phyloP scores from a whole-genome alignment of 2,113 vertebrate species.

The Bubalus kerabau region DNA sequence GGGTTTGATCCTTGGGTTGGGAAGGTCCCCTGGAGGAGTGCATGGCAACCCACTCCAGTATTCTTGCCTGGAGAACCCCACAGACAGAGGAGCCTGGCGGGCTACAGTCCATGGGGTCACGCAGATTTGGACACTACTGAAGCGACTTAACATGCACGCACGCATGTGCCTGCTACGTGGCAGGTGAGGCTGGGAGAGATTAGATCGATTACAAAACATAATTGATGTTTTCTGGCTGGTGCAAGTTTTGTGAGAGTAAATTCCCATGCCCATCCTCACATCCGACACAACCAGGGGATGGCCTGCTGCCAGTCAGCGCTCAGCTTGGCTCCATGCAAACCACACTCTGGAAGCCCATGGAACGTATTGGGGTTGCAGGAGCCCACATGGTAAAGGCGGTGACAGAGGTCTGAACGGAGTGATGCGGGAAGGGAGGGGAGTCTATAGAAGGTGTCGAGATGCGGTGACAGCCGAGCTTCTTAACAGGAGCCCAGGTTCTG shows the following conservation, averaged over 20 bases:
- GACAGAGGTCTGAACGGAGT: not conserved
- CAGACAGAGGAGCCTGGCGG: not conserved
- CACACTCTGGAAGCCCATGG: not conserved
- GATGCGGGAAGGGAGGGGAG: not conserved
- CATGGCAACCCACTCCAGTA: not conserved
- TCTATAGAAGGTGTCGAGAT: not conserved
- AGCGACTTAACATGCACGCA: not conserved
- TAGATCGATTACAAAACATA: not conserved
- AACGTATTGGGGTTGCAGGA: not conserved
- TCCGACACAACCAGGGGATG: not conserved
- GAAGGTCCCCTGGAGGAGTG: not conserved
- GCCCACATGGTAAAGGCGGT: no score
- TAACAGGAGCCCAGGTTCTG: not conserved
- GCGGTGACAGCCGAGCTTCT: not conserved
- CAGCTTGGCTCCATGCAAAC: not conserved
- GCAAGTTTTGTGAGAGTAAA: not conserved
- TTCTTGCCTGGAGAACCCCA: not conserved
- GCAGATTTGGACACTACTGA: not conserved
- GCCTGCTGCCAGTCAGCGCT: not conserved
- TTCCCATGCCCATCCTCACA: not conserved
- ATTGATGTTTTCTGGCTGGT: not conserved
- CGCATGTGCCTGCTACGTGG: fast-evolving
- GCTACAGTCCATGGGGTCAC: not conserved
- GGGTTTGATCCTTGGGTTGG: not conserved
- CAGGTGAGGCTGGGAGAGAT: not conserved